A percentile compares a stretch with the other conserved stretches of the same genome.
Conservation (phyloP, 2,888 invertebrate species). For the Caprella mutica region DNA sequence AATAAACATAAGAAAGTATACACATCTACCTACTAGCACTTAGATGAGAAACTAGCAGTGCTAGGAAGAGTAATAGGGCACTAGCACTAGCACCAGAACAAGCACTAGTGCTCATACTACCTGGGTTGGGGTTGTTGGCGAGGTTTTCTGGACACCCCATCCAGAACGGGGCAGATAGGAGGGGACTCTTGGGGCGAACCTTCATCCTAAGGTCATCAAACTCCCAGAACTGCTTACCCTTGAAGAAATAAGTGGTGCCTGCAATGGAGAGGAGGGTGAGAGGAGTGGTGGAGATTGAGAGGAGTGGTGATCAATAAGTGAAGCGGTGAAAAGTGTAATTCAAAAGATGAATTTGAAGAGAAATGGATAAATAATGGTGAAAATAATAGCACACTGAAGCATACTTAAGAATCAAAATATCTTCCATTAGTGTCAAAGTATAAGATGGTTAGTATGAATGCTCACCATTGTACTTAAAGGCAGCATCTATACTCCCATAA, state of each 20-base stretch:
- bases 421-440: slow-evolving; percentile 9
- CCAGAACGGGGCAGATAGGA: slow-evolving; percentile 67
- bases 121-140: slow-evolving; percentile 20
- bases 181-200: slow-evolving; percentile 59
- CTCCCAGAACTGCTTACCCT: slow-evolving; percentile 52
- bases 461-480: slow-evolving; percentile 65
- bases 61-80: too few species aligned
- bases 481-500: slow-evolving; percentile 69
- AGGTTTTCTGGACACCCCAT: slow-evolving; percentile 56
- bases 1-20: too few species aligned
- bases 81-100: too few species aligned
- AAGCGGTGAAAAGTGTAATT: too few species aligned
- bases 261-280: slow-evolving; percentile 41
- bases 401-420: background rate
- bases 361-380: background rate
- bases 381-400: slow-evolving; percentile 35
- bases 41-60: too few species aligned
- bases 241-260: slow-evolving; percentile 89
- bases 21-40: too few species aligned
- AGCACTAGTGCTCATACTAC: too few species aligned
- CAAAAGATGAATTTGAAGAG: background rate
- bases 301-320: too few species aligned
- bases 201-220: slow-evolving; percentile 52
- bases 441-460: slow-evolving; percentile 27
- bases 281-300: too few species aligned